These are phyloP conservation scores for Montipora capitata DNA, from an alignment of 92 coral and sea anemone genomes.

Conservation along the genomic window DNA sequence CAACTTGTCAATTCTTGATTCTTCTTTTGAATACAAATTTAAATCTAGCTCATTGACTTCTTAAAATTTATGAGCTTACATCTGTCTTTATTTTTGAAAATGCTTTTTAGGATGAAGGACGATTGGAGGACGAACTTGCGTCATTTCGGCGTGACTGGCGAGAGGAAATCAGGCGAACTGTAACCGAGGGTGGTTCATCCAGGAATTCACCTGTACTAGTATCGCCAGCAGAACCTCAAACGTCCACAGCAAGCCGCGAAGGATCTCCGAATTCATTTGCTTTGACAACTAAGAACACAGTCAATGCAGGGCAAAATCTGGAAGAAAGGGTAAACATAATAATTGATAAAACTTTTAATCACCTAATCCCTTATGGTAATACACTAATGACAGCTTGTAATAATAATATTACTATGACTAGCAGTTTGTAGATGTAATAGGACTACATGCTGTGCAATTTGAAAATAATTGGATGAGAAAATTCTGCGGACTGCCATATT, in stretches of 20 bases:
- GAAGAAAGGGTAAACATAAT: conserved; percentile 29
- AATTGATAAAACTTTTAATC: too few species aligned
- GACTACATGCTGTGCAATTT: too few species aligned
- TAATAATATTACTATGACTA: too few species aligned
- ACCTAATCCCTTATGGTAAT: too few species aligned
- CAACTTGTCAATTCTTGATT: too few species aligned
- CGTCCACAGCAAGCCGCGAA: neutral
- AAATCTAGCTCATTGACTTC: too few species aligned
- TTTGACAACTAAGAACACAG: conserved; percentile 9
- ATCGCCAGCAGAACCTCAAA: neutral
- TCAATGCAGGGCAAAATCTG: conserved; percentile 11
- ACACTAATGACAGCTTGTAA: too few species aligned
- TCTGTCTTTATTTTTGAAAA: neutral
- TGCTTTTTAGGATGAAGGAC: conserved; percentile 67
- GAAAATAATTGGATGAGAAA: too few species aligned
- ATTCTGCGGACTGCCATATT: too few species aligned
- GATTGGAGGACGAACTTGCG: conserved; percentile 82
- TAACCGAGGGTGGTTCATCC: conserved; percentile 60
- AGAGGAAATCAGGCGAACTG: conserved; percentile 70
- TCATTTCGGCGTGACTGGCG: conserved; percentile 94
- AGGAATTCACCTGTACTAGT: conserved; percentile 31
- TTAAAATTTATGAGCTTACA: too few species aligned
- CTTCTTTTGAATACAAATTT: too few species aligned
- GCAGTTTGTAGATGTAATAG: too few species aligned
- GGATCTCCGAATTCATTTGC: conserved; percentile 16